Conservation (phyloP, 1,140 invertebrate genomes). For the Drusus annulatus region DNA sequence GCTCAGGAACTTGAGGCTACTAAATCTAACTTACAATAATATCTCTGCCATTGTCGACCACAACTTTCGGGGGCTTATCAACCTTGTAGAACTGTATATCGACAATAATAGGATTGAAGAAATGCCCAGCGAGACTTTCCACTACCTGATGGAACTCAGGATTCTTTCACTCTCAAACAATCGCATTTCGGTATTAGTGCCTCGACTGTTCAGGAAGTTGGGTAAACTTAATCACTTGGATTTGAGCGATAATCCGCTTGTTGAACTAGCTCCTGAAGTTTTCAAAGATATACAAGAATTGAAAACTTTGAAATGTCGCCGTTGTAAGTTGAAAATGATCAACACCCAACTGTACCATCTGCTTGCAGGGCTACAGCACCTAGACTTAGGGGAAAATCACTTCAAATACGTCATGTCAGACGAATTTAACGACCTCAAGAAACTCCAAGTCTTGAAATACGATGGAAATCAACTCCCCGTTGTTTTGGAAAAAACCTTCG, state of each 20-base stretch:
- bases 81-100: slow-evolving; percentile 85
- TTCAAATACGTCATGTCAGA: slow-evolving; percentile 84
- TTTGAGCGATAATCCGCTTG: slow-evolving; percentile 81
- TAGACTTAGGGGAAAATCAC: slow-evolving; percentile 84
- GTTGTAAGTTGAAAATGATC: slow-evolving; percentile 79
- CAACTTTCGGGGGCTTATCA: slow-evolving; percentile 85
- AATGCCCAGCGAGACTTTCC: slow-evolving; percentile 83
- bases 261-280: slow-evolving; percentile 81
- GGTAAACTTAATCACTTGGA: slow-evolving; percentile 79
- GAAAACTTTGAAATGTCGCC: slow-evolving; percentile 78
- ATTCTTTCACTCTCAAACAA: slow-evolving; percentile 81
- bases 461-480: slow-evolving; percentile 86
- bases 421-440: slow-evolving; percentile 80
- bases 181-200: slow-evolving; percentile 77
- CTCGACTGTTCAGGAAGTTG: slow-evolving; percentile 78
- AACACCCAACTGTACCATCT: slow-evolving; percentile 84
- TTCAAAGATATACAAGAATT: slow-evolving; percentile 84
- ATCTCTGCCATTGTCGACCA: slow-evolving; percentile 83
- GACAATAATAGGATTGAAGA: slow-evolving; percentile 85
- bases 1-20: slow-evolving; percentile 76
- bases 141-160: slow-evolving; percentile 77
- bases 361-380: slow-evolving; percentile 76
- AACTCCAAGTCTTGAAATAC: slow-evolving; percentile 77
- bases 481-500: slow-evolving; percentile 81
- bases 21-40: slow-evolving; percentile 85